phyloP scores from a whole-genome alignment of 1,140 invertebrate genomes.

The Panagrolaimus sp. region DNA sequence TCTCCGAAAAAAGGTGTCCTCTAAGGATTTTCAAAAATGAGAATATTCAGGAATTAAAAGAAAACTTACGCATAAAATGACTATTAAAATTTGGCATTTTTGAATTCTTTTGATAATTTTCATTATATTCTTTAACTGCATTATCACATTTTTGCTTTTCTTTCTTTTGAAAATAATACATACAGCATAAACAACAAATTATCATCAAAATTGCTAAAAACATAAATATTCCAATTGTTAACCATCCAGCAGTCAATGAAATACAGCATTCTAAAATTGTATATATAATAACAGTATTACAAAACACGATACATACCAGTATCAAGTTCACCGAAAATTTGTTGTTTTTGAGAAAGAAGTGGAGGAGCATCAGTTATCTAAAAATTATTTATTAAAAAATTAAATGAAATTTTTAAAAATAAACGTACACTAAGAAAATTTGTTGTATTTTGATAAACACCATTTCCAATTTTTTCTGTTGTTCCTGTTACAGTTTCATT shows the following conservation, averaged over 20 bases:
- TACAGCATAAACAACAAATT: neutral
- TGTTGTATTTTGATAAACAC: too few species aligned
- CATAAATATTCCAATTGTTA: neutral
- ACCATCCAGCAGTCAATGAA: neutral
- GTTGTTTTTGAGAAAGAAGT: too few species aligned
- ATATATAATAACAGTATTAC: neutral
- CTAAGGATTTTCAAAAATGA: too few species aligned
- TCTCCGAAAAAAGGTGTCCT: too few species aligned
- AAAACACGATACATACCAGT: neutral
- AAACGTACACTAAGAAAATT: too few species aligned
- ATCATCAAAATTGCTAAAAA: neutral
- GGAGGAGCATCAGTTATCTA: too few species aligned
- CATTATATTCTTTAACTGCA: neutral
- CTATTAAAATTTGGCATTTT: neutral
- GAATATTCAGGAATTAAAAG: too few species aligned
- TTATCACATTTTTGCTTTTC: neutral
- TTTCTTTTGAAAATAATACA: neutral
- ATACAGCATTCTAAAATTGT: neutral
- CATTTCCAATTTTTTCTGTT: too few species aligned
- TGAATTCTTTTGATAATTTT: neutral
- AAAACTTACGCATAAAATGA: constrained; percentile 8
- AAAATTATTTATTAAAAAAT: too few species aligned
- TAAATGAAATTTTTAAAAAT: too few species aligned
- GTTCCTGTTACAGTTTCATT: too few species aligned
- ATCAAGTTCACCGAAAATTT: too few species aligned